Evolutionary conservation across 2,888 invertebrate species (phyloP).

Genomic region (Thymelicus lineola): DNA sequence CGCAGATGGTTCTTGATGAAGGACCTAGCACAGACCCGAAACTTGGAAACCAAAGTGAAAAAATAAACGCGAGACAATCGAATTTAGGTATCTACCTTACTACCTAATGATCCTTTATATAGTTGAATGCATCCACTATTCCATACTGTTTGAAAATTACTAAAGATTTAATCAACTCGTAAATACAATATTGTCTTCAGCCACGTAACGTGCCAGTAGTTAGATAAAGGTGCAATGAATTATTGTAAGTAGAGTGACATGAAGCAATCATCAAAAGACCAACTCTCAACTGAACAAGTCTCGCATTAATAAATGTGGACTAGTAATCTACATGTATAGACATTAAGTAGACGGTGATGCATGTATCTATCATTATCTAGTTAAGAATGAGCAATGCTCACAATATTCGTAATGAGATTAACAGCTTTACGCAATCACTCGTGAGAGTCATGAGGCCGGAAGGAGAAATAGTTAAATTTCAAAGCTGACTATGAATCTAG

Average conservation of each 20-base stretch:
- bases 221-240: background rate
- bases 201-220: background rate
- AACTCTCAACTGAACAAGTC: background rate
- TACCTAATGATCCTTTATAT: too few relatives aligned
- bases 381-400: background rate
- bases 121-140: too few relatives aligned
- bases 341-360: background rate
- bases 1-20: too few relatives aligned
- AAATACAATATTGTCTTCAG: slow-evolving; percentile 3
- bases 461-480: background rate
- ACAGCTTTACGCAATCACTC: background rate
- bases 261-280: slow-evolving; percentile 1
- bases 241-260: background rate
- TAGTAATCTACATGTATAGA: background rate
- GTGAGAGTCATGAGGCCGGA: background rate
- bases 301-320: background rate
- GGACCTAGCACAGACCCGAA: too few relatives aligned
- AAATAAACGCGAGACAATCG: too few relatives aligned
- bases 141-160: too few relatives aligned
- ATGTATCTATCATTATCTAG: background rate
- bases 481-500: background rate
- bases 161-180: background rate
- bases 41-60: too few relatives aligned
- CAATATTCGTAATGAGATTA: slow-evolving; percentile 2
- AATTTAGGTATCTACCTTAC: too few relatives aligned